Base-by-base conservation (phyloP, 2,888 invertebrate species). In the Nasonia oneida region DNA sequence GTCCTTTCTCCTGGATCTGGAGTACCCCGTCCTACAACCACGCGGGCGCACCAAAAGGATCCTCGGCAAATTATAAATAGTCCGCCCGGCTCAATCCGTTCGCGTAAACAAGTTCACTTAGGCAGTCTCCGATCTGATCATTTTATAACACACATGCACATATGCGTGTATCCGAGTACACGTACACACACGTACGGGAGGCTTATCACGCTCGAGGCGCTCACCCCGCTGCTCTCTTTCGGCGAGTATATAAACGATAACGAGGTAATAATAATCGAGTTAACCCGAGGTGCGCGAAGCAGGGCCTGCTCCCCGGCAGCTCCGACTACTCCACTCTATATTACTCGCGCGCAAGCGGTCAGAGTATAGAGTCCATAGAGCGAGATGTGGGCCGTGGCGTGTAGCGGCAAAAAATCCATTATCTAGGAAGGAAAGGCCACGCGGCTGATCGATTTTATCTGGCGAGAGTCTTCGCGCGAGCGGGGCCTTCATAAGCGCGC, bases 231-330 rank as follows among this genome's bases (percentile, higher is more conserved):
- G 29, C 37, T 4, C 37, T 3, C 37, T n/a, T n/a, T 37, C 39
- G 39, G 23, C 37, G 64, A 81, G 80, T 87, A 87, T 86, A 85
- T 87, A 88, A 88, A 88, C 90, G 91, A 90, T 92, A 92, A 92
- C 91, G 90, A 92, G 92, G 90, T 90, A 92, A 91, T 91, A 91
- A 92, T 91, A 92, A 92, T 92, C 91, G 88, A 81, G 79, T 87
- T 86, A 81, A 84, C 64, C 81, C 23, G 71, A 77, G 42, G 23
- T 39, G 18, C 57, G 47, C 50, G 73, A 42, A n/a, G 67, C 29
- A 15, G 10, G 47, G 12, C 1, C 10, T 0, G 1, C 15, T 10
- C 33, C 47, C 70, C 74, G 15, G 74, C 47, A 15, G 39, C 57
- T 61, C n/a, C n/a, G 57, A 23, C 57, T 61, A 61, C 57, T 61